A percentile compares a stretch with the other conserved stretches of the same genome.
These are phyloP conservation scores for Anthoptus insignis DNA, from an alignment of 2,888 invertebrate species.

Conservation along the genomic window DNA sequence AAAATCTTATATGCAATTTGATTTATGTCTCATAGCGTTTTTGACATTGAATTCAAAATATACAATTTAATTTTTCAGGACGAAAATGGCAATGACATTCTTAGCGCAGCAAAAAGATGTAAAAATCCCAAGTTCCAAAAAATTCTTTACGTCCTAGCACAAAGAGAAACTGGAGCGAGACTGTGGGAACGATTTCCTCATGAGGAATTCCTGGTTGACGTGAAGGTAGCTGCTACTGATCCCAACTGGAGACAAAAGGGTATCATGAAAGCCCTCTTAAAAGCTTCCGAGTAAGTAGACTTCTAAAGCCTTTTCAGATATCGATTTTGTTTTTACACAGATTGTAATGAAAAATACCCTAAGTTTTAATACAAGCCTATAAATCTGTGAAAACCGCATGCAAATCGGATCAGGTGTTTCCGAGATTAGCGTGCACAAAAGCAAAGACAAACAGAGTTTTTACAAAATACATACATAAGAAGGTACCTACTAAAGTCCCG, in stretches of 20 bases:
- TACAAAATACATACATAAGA: too few relatives aligned
- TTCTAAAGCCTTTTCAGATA: too few relatives aligned
- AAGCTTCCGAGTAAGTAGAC: slow-evolving; percentile 87
- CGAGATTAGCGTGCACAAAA: too few relatives aligned
- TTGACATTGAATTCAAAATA: too few relatives aligned
- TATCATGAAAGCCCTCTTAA: slow-evolving; percentile 88
- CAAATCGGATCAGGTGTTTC: too few relatives aligned
- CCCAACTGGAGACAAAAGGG: slow-evolving; percentile 89
- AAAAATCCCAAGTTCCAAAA: slow-evolving; percentile 88
- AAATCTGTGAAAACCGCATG: too few relatives aligned
- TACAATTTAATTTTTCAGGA: slow-evolving; percentile 55
- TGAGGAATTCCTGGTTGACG: slow-evolving; percentile 84
- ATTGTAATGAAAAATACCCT: too few relatives aligned
- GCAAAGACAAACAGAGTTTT: too few relatives aligned
- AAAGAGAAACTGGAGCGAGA: slow-evolving; percentile 85
- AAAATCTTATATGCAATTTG: background rate
- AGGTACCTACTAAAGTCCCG: too few relatives aligned
- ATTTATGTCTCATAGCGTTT: too few relatives aligned
- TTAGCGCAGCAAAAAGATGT: slow-evolving; percentile 79
- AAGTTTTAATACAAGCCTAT: too few relatives aligned
- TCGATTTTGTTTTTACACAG: too few relatives aligned
- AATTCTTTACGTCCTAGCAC: slow-evolving; percentile 87
- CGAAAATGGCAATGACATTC: slow-evolving; percentile 64
- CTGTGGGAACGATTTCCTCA: slow-evolving; percentile 87
- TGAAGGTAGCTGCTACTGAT: slow-evolving; percentile 90